Evolutionary conservation across 2,113 vertebrate species (phyloP), one percentile per base, ranked within the genome.

Genomic region (Carassius gibelio): DNA sequence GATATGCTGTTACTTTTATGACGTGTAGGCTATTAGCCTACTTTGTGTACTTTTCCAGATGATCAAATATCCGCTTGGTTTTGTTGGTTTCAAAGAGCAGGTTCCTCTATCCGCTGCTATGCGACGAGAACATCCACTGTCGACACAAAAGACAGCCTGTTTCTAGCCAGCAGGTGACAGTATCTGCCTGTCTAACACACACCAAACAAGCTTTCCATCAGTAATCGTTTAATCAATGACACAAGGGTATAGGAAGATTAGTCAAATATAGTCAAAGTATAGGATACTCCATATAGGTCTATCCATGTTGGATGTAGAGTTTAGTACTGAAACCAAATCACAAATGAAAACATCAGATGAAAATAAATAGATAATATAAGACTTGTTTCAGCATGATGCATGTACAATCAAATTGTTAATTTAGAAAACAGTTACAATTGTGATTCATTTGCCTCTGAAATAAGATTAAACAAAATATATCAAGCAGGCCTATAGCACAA

Each of bases 131-230:
- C 8, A 3, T 75, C 42, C 34, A 59, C 13, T 78, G 71, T 48
- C 3, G 36, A 34, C 34, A 34, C 57, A 82, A 82, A 66, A 14
- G 3, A 66, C 38, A 52, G 23, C 26, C 50, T 50, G 42, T 10
- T 2, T 81, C 34, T 66, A 45, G 69, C 55, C 87, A 21, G 26
- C 72, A 88, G 87, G 45, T 66, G 87, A 83, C 85, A 55, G 26
- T 69, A 45, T 85, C 87, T 81, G 23, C 77, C 19, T 15, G 15
- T 8, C 45, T 19, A 85, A 76, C 4, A 4, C 15, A 11, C 6
- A 14, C 11, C 34, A 59, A 78, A 36, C 52, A 21, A 59, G 8
- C 13, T 38, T 21, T 77, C 52, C 71, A 48, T 23, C 38, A 14
- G 21, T 14, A 48, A 64, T 64, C 62, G 3, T 50, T 74, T 23